A percentile compares a stretch with the other conserved stretches of the same genome.
Conservation (phyloP, 2,113 vertebrate genomes). For the Colossoma macropomum region DNA sequence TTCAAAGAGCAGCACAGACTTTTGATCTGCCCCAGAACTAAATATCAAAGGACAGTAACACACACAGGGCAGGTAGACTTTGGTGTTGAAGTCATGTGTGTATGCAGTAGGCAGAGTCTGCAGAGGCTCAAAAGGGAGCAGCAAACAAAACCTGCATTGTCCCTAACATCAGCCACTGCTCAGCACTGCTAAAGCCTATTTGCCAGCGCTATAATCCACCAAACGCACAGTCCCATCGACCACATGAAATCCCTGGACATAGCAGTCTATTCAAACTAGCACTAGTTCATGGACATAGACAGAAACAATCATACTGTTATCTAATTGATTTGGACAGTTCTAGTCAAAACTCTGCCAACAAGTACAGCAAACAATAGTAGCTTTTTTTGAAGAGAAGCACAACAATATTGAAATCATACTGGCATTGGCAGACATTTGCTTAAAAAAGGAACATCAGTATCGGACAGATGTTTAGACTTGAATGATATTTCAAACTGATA, state of each 20-base stretch:
- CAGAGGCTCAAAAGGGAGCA: slow-evolving; percentile 5
- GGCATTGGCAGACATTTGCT: too few relatives aligned
- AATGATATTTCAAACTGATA: too few relatives aligned
- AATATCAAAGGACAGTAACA: slow-evolving; percentile 45
- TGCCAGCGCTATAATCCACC: slow-evolving; percentile 66
- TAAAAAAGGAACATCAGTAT: too few relatives aligned
- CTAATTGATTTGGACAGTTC: neutral
- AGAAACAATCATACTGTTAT: slow-evolving; percentile 34
- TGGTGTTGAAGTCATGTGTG: neutral
- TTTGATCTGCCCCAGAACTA: slow-evolving; percentile 50
- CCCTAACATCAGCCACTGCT: slow-evolving; percentile 68
- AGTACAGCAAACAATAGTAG: too few relatives aligned
- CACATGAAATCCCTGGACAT: neutral
- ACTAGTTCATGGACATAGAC: neutral
- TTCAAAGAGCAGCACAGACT: slow-evolving; percentile 21
- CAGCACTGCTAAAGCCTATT: slow-evolving; percentile 65
- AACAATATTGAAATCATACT: too few relatives aligned
- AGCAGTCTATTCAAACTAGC: slow-evolving; percentile 6
- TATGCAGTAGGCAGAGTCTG: neutral
- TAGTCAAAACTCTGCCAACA: too few relatives aligned
- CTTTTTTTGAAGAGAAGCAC: too few relatives aligned
- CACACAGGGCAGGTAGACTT: slow-evolving; percentile 12
- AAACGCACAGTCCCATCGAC: slow-evolving; percentile 21
- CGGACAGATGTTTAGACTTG: too few relatives aligned
- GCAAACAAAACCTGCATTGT: slow-evolving; percentile 75